Evolutionary conservation across 2,797 vertebrate species (phyloP).

Genomic region (Prionace glauca): DNA sequence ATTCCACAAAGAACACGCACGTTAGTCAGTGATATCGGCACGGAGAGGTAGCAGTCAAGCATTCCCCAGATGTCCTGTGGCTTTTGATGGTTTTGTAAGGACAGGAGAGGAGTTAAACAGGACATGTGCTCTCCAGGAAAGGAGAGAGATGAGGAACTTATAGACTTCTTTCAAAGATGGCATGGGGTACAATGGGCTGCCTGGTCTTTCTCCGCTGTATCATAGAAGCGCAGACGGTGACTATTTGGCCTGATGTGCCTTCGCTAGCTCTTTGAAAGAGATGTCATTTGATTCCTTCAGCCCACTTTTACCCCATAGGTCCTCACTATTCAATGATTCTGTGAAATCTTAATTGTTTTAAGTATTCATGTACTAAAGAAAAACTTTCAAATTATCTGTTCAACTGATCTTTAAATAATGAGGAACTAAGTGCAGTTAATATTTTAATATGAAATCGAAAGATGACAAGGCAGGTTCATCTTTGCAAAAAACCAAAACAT

Average conservation of each 20-base stretch:
- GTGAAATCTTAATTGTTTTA: not conserved
- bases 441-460: not conserved
- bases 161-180: not conserved
- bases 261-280: not conserved
- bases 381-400: not conserved
- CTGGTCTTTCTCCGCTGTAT: not conserved
- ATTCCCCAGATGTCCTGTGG: not conserved
- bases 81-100: not conserved
- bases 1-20: conserved; percentile 17
- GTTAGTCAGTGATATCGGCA: not conserved
- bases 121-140: not conserved
- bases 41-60: not conserved
- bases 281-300: too few relatives aligned
- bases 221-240: not conserved
- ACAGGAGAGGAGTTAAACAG: not conserved
- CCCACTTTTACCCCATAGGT: too few relatives aligned
- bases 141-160: too few relatives aligned
- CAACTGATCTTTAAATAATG: not conserved
- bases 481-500: too few relatives aligned
- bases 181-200: not conserved
- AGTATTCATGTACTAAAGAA: not conserved
- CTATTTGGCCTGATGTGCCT: too few relatives aligned
- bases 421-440: not conserved
- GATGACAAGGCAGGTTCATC: not conserved
- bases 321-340: not conserved